A percentile compares a stretch with the other conserved stretches of the same genome.
Conservation (phyloP, 2,113 vertebrate species). For the Dromas ardeola region DNA sequence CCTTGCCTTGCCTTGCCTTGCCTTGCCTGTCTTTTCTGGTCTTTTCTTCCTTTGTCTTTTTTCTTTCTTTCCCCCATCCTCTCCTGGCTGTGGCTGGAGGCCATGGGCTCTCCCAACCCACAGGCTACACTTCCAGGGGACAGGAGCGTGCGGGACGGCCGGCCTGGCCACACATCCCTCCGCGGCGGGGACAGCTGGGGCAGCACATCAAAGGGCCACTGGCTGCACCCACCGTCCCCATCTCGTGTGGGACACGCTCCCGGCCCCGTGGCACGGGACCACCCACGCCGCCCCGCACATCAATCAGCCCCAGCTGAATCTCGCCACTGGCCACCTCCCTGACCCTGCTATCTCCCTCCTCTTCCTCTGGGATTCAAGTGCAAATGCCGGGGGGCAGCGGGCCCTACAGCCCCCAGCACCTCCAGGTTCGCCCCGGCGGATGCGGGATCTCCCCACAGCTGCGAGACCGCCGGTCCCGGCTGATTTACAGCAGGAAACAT, state of each 20-base stretch:
- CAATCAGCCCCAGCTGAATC: not conserved
- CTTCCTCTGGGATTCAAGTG: slow-evolving; percentile 26
- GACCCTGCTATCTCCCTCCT: not conserved
- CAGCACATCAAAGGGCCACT: not conserved
- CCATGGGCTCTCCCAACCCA: not conserved
- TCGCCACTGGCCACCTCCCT: not conserved
- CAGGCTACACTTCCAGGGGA: not conserved
- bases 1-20: too few relatives aligned
- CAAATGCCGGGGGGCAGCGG: not conserved
- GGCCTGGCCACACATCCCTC: not conserved
- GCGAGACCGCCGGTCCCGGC: accelerated
- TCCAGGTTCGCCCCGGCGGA: accelerated
- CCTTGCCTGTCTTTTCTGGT: too few relatives aligned
- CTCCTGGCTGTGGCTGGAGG: not conserved
- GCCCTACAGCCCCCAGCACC: not conserved
- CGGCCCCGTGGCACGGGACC: not conserved
- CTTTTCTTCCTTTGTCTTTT: not conserved
- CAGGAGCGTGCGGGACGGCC: accelerated
- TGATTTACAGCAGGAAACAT: slow-evolving; percentile 38
- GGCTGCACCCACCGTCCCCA: not conserved
- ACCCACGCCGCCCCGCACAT: not conserved
- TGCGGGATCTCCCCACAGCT: not conserved
- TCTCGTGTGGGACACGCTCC: not conserved
- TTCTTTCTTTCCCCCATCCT: not conserved
- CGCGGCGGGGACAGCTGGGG: accelerated